A percentile compares a stretch with the other conserved stretches of the same genome.
Conservation (phyloP, 2,888 invertebrate genomes). For the Pyrrhia umbra region DNA sequence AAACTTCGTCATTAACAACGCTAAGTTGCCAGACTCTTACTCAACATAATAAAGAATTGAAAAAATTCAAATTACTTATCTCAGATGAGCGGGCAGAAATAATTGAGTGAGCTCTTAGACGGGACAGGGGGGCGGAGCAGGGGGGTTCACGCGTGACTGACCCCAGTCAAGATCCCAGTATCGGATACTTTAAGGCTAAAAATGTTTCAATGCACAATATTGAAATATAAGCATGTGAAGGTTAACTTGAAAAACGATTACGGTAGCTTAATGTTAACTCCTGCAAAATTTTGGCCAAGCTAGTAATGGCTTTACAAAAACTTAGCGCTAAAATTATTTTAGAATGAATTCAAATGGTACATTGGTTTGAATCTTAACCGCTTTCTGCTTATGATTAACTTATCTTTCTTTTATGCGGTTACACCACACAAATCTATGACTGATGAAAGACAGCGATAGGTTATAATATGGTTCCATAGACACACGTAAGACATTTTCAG, state of each 20-base stretch:
- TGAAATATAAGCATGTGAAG: conserved; percentile 15
- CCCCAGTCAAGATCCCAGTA: conserved; percentile 36
- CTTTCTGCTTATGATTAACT: too few species aligned
- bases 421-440: too few species aligned
- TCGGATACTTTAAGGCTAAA: conserved; percentile 38
- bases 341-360: too few species aligned
- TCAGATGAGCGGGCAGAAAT: conserved; percentile 76
- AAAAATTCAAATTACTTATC: conserved; percentile 70
- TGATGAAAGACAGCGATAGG: too few species aligned
- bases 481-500: too few species aligned
- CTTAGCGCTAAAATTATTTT: too few species aligned
- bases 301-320: too few species aligned
- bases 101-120: conserved; percentile 72
- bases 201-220: conserved; percentile 41
- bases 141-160: conserved; percentile 43
- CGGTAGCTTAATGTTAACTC: background rate
- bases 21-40: conserved; percentile 48
- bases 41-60: conserved; percentile 60
- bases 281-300: background rate
- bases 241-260: background rate
- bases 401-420: too few species aligned
- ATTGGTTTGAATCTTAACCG: too few species aligned
- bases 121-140: conserved; percentile 42
- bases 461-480: too few species aligned
- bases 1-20: conserved; percentile 44